A percentile compares a stretch with the other conserved stretches of the same genome.
phyloP scores from a whole-genome alignment of 2,797 vertebrate genomes.

The Eutrigla gurnardus region DNA sequence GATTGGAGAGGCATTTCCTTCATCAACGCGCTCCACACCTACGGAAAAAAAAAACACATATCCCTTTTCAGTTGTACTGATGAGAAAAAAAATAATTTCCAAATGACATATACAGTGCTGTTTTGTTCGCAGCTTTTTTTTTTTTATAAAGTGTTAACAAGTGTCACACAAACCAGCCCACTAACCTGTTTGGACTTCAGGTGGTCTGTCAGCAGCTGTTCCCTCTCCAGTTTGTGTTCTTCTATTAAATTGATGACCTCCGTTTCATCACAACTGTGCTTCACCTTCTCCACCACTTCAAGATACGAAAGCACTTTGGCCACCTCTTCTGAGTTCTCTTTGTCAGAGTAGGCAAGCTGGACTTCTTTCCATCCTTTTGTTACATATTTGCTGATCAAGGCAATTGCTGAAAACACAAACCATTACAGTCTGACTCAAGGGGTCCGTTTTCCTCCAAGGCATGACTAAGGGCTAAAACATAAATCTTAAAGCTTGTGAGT shows the following conservation, averaged over 20 bases:
- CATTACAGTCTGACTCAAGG: not conserved
- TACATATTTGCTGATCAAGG: slow-evolving; percentile 92
- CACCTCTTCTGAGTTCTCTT: slow-evolving; percentile 88
- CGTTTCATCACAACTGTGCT: slow-evolving; percentile 89
- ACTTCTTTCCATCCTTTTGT: slow-evolving; percentile 97
- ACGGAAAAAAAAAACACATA: not conserved
- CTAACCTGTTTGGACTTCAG: slow-evolving; percentile 92
- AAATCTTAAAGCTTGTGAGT: no score
- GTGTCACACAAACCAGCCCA: not conserved
- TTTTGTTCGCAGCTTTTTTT: not conserved
- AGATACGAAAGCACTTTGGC: slow-evolving; percentile 89
- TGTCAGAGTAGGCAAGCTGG: slow-evolving; percentile 87
- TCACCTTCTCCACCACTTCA: slow-evolving; percentile 93
- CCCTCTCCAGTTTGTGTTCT: slow-evolving; percentile 90
- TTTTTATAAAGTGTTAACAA: no score
- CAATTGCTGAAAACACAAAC: slow-evolving; percentile 83
- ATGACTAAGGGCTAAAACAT: not conserved
- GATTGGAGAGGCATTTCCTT: slow-evolving; percentile 92
- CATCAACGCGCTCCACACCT: slow-evolving; percentile 93
- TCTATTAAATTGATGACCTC: slow-evolving; percentile 93
- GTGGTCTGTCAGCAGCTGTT: slow-evolving; percentile 92
- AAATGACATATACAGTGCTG: not conserved
- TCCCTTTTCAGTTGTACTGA: not conserved
- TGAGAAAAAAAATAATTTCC: not conserved
- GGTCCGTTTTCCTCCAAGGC: no score